phyloP scores from a whole-genome alignment of 2,888 invertebrate species.

The Eudemis profundana region DNA sequence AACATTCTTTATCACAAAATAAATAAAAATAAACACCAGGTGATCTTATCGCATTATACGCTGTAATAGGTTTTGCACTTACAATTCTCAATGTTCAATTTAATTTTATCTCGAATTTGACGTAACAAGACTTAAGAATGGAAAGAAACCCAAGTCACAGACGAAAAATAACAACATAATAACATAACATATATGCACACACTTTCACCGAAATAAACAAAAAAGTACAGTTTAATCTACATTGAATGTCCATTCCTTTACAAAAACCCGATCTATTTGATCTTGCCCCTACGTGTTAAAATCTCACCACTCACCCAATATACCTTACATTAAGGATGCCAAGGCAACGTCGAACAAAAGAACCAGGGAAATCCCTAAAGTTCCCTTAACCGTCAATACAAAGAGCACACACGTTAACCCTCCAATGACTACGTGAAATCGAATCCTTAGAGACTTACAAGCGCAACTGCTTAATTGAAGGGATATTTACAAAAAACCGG shows the following conservation, averaged over 20 bases:
- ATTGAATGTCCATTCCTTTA: constrained; percentile 22
- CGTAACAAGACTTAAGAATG: background rate
- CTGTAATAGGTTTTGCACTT: no score
- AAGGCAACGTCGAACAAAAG: constrained; percentile 23
- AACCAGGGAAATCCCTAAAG: constrained; percentile 25
- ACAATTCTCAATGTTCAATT: no score
- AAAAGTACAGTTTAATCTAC: background rate
- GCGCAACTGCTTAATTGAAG: constrained; percentile 26
- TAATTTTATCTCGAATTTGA: no score
- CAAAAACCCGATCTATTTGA: constrained; percentile 26
- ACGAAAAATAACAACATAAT: no score
- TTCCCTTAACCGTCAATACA: constrained; percentile 14
- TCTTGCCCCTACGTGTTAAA: constrained; percentile 26
- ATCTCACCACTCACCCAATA: constrained; percentile 26
- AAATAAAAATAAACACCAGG: no score
- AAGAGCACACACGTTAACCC: constrained; percentile 26
- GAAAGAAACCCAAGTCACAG: no score
- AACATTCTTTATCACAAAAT: no score
- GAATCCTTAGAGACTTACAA: constrained; percentile 15
- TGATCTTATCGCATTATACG: no score
- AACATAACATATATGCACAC: no score
- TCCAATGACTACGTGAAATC: constrained; percentile 27
- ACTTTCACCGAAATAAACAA: no score
- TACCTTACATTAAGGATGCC: constrained; percentile 28
- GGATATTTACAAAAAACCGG: no score